These are phyloP conservation scores for Orestias chungarensis DNA, from an alignment of 2,797 vertebrate species.

Conservation along the genomic window DNA sequence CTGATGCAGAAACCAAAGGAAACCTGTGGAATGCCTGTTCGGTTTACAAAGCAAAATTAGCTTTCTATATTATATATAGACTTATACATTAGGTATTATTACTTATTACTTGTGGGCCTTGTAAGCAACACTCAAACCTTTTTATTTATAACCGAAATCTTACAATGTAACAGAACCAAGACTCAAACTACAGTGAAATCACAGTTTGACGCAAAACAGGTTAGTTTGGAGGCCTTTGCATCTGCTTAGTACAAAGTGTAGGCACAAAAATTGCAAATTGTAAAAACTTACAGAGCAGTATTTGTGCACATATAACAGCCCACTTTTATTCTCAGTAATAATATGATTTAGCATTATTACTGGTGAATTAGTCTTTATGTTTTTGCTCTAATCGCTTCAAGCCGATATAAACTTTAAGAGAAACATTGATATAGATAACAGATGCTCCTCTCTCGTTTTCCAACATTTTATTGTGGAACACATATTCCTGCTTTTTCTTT, in stretches of 20 bases:
- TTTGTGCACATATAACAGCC: not conserved
- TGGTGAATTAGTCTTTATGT: not conserved
- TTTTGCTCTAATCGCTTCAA: not conserved
- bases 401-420: not conserved
- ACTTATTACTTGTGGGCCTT: not conserved
- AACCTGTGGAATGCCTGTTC: constrained; percentile 16
- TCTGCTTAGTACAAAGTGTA: not conserved
- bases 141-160: not conserved
- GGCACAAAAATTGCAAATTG: too few relatives aligned
- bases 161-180: not conserved
- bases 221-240: not conserved
- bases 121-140: not conserved
- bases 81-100: constrained; percentile 4
- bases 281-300: not conserved
- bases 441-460: not conserved
- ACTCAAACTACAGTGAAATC: not conserved
- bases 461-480: not conserved
- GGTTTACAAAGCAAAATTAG: not conserved
- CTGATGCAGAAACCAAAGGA: constrained; percentile 15
- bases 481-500: not conserved
- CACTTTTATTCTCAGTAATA: not conserved
- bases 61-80: too few relatives aligned
- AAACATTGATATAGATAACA: not conserved
- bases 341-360: not conserved
- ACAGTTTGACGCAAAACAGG: not conserved